These are phyloP conservation scores for Hydra vulgaris DNA, from an alignment of 30 jellyfish, hydroid and myxozoan species.

Conservation along the genomic window DNA sequence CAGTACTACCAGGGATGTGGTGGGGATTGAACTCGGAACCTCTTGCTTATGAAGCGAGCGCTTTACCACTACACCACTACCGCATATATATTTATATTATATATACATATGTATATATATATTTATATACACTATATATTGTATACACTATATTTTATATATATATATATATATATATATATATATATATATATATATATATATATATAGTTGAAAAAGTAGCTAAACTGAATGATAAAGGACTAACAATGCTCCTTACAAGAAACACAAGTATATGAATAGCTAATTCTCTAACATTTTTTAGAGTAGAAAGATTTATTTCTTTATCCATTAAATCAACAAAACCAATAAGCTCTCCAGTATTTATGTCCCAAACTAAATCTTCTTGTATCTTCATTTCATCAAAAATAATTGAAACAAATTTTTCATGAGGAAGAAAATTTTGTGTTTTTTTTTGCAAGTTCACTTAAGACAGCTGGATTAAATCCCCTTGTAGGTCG, in stretches of 20 bases:
- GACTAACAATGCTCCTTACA: conserved; percentile 35
- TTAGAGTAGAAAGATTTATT: conserved; percentile 27
- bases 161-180: too few species aligned
- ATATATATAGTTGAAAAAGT: too few species aligned
- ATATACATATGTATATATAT: too few species aligned
- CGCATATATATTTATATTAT: too few species aligned
- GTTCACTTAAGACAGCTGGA: too few species aligned
- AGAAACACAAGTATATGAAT: conserved; percentile 47
- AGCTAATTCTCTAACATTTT: conserved; percentile 28
- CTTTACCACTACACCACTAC: too few species aligned
- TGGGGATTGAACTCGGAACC: too few species aligned
- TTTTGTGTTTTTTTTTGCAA: conserved; percentile 17
- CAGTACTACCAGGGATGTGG: too few species aligned
- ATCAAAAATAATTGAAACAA: conserved; percentile 25
- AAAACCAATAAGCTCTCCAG: conserved; percentile 56
- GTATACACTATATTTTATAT: too few species aligned
- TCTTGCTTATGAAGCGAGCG: too few species aligned
- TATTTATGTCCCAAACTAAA: conserved; percentile 49
- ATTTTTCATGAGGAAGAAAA: conserved; percentile 26
- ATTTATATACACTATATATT: too few species aligned
- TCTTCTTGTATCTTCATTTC: conserved; percentile 58
- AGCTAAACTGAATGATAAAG: conserved; percentile 34
- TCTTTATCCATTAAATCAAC: conserved; percentile 49
- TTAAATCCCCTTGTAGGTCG: too few species aligned
- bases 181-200: conserved; percentile 15